Conservation (phyloP, 2,888 invertebrate species). For the Mesodorylaimus sp. region DNA sequence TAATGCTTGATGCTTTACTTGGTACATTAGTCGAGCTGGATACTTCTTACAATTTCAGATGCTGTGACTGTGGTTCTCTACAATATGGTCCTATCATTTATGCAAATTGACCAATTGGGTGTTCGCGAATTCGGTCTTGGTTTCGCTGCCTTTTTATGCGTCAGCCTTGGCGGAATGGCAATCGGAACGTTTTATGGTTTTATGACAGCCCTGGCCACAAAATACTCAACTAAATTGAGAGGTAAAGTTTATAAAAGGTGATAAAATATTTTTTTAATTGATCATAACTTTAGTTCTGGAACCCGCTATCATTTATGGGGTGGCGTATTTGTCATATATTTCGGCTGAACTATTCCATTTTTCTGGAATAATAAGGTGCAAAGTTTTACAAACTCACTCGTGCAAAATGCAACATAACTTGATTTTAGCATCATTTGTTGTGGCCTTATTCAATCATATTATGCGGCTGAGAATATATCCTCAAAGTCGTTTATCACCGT, state of each 20-base stretch:
- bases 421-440: constrained; percentile 38
- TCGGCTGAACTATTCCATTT: constrained; percentile 41
- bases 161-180: constrained; percentile 36
- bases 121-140: constrained; percentile 31
- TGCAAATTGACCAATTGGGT: constrained; percentile 19
- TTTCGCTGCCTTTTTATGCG: constrained; percentile 37
- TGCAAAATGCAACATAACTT: background rate
- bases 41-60: constrained; percentile 30
- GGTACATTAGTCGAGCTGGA: too few relatives aligned
- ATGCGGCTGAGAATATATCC: constrained; percentile 40
- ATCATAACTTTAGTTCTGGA: constrained; percentile 38
- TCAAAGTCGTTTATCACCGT: constrained; percentile 39
- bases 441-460: constrained; percentile 40
- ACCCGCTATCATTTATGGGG: constrained; percentile 38
- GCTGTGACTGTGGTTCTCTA: constrained; percentile 42
- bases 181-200: constrained; percentile 38
- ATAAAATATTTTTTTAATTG: too few relatives aligned
- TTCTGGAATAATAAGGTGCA: constrained; percentile 40
- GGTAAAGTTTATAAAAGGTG: constrained; percentile 15
- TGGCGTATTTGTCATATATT: constrained; percentile 40
- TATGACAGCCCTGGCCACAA: constrained; percentile 35
- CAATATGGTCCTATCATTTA: constrained; percentile 37
- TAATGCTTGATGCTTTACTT: too few relatives aligned
- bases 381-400: background rate
- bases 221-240: constrained; percentile 27